Evolutionary conservation across 2,797 vertebrate genomes (phyloP), one percentile per base, ranked within the genome.

Genomic region (Galagoides demidoff): DNA sequence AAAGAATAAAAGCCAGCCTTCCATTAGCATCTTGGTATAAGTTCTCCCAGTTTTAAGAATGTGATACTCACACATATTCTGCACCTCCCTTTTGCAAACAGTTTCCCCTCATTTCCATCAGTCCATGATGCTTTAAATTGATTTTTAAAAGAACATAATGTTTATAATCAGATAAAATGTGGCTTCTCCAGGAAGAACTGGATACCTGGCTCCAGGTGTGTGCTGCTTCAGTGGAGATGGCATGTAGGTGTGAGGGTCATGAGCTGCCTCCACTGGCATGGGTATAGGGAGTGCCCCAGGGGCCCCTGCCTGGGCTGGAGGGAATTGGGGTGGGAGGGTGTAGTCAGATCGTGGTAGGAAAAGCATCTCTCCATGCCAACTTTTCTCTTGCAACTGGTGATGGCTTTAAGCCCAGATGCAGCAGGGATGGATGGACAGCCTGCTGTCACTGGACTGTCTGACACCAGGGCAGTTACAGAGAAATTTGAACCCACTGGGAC

Each of bases 81-180:
- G 31, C 13, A 19, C 20, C 29, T 31, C 45, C 55, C 27, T 93
- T 79, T 64, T 31, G 68, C 84, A 29, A 77, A 22, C 0, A 63
- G 14, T 34, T 27, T 14, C 12, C 5, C 7, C 13, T 29, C 70
- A 74, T 63, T 85, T 92, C 31, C 64, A 22, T 49, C 45, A 73
- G 43, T 45, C 63, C 70, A n/a, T 25, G n/a, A 71, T 43, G 31
- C 83, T 94, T 90, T 90, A 34, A 92, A 85, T 73, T 57, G 39
- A 29, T n/a, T 86, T 74, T 43, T 57, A 29, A 66, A 43, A 52
- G 73, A 74, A 89, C 14, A 9, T 27, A 22, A 4, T 66, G 39
- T 85, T 91, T 91, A 29, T 29, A 59, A 61, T 86, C 27, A 39
- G 74, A 37, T 17, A 29, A 82, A 66, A 87, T 27, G 37, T 20